Conservation (phyloP, 2,888 invertebrate genomes). For the Byasa hedistus region DNA sequence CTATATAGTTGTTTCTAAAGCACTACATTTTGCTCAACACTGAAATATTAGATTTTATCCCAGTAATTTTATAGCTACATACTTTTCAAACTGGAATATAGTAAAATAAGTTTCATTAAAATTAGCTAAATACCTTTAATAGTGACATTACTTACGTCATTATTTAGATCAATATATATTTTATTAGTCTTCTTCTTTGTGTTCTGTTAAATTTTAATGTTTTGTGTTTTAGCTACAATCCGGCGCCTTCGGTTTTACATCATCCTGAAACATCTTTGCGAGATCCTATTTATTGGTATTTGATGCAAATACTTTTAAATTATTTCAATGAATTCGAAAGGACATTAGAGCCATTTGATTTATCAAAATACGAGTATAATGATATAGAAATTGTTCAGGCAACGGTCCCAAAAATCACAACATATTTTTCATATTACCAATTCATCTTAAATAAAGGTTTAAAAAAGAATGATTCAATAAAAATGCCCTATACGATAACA, state of each 20-base stretch:
- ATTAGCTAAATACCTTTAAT: too few relatives aligned
- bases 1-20: too few relatives aligned
- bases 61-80: too few relatives aligned
- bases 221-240: constrained; percentile 57
- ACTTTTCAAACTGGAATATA: too few relatives aligned
- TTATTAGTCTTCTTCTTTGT: not conserved
- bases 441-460: constrained; percentile 54
- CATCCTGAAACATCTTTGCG: constrained; percentile 66
- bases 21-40: too few relatives aligned
- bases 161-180: not conserved
- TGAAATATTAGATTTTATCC: too few relatives aligned
- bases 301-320: constrained; percentile 54
- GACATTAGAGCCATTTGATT: constrained; percentile 50
- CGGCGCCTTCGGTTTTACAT: constrained; percentile 65
- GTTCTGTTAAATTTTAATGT: not conserved
- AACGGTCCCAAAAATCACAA: constrained; percentile 52
- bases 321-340: constrained; percentile 59
- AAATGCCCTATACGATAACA: constrained; percentile 41
- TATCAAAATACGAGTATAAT: constrained; percentile 52
- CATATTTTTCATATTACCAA: constrained; percentile 59
- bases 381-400: constrained; percentile 50
- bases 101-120: too few relatives aligned
- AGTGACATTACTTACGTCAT: too few relatives aligned
- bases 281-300: constrained; percentile 63
- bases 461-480: constrained; percentile 35